Conservation (phyloP, 2,888 invertebrate genomes). For the Diaprepes abbreviatus region DNA sequence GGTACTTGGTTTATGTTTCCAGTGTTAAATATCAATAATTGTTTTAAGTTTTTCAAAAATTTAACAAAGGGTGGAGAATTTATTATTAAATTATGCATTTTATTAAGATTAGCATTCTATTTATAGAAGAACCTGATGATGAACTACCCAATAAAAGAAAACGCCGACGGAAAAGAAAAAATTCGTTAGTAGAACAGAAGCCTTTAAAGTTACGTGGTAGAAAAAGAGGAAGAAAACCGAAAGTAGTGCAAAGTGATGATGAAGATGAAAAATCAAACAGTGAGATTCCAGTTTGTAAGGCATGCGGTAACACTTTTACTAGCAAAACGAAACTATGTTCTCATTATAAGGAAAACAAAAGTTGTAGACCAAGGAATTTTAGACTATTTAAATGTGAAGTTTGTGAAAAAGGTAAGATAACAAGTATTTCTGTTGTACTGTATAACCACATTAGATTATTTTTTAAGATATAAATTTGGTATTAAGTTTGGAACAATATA, state of each 20-base stretch:
- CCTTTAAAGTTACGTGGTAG: constrained; percentile 12
- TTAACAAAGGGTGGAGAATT: too few relatives aligned
- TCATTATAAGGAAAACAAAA: constrained; percentile 49
- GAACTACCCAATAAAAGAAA: constrained; percentile 23
- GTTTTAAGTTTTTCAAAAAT: too few relatives aligned
- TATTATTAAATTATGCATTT: too few relatives aligned
- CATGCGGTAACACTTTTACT: constrained; percentile 46
- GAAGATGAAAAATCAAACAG: constrained; percentile 41
- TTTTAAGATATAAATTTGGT: too few relatives aligned
- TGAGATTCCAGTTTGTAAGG: constrained; percentile 42
- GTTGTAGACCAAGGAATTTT: constrained; percentile 49
- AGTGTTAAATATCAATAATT: too few relatives aligned
- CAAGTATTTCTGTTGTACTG: background rate
- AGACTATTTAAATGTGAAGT: constrained; percentile 51
- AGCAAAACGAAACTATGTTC: constrained; percentile 49
- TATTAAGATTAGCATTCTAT: too few relatives aligned
- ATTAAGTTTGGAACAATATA: too few relatives aligned
- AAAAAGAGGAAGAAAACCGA: constrained; percentile 30
- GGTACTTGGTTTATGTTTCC: too few relatives aligned
- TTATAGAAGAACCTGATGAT: constrained; percentile 20
- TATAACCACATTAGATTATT: background rate
- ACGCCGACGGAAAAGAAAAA: constrained; percentile 30
- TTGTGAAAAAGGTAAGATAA: constrained; percentile 50
- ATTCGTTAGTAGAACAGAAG: constrained; percentile 13
- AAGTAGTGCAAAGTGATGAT: constrained; percentile 20